Percentiles rank a stretch among this genome's conserved stretches.
Conservation (phyloP, 2,888 invertebrate genomes). For the Pollenia amentaria region DNA sequence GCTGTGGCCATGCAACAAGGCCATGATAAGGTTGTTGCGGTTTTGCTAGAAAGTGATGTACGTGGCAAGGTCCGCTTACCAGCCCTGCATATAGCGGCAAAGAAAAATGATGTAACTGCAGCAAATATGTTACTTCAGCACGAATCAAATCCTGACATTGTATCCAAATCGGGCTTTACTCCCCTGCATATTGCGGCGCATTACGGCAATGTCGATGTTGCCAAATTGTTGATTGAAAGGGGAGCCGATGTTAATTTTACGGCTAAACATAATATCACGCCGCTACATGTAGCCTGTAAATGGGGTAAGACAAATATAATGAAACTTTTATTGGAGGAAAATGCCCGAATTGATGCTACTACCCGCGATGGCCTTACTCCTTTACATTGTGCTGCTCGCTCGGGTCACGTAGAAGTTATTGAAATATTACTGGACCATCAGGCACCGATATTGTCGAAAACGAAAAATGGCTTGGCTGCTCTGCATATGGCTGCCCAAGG, state of each 20-base stretch:
- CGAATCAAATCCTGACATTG: constrained; percentile 98
- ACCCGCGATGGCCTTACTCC: constrained; percentile 98
- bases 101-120: constrained; percentile 99
- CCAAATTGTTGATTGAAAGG: constrained; percentile 93
- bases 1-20: constrained; percentile 99
- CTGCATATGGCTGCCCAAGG: constrained; percentile 99
- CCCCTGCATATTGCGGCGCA: constrained; percentile 99
- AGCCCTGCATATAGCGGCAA: constrained; percentile 98
- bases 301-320: constrained; percentile 99
- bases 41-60: constrained; percentile 97
- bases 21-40: constrained; percentile 98
- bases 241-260: constrained; percentile 98
- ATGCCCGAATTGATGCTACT: constrained; percentile 96
- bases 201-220: constrained; percentile 98
- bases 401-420: constrained; percentile 97
- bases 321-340: constrained; percentile 93
- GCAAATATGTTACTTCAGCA: constrained; percentile 95
- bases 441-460: constrained; percentile 97
- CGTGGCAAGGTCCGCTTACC: constrained; percentile 97
- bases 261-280: constrained; percentile 99
- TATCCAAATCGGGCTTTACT: constrained; percentile 98
- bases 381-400: constrained; percentile 97
- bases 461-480: constrained; percentile 98
- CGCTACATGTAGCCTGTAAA: constrained; percentile 98
- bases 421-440: constrained; percentile 94